Percentiles rank a stretch among this genome's conserved stretches.
phyloP scores from a whole-genome alignment of 2,888 invertebrate genomes.

The Calephelis perditalis region DNA sequence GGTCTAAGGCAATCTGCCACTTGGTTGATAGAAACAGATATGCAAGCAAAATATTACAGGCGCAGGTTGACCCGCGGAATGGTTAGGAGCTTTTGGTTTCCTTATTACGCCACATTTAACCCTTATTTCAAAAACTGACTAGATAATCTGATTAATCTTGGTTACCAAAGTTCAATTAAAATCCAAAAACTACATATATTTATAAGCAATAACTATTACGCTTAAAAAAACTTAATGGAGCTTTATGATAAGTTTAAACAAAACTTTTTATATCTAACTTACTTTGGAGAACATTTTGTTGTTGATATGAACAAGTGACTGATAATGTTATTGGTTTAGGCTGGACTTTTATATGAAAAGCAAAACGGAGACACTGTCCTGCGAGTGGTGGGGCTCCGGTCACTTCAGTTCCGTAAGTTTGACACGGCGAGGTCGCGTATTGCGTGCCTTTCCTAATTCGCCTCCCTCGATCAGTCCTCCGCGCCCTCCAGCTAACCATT shows the following conservation, averaged over 20 bases:
- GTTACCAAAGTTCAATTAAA: no score
- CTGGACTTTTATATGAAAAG: slow-evolving; percentile 76
- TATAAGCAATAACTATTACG: no score
- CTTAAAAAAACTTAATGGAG: no score
- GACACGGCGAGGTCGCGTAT: slow-evolving; percentile 70
- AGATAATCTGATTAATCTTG: no score
- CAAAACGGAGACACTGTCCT: slow-evolving; percentile 67
- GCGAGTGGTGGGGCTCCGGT: slow-evolving; percentile 64
- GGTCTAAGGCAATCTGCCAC: no score
- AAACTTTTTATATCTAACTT: slow-evolving; percentile 38
- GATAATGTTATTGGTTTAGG: slow-evolving; percentile 67
- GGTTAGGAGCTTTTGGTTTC: no score
- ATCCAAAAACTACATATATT: no score
- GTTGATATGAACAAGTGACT: slow-evolving; percentile 72
- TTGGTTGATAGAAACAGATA: no score
- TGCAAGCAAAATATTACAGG: no score
- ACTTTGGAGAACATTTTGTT: slow-evolving; percentile 77
- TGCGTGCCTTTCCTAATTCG: slow-evolving; percentile 50
- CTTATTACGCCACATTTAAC: no score
- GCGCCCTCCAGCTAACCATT: slow-evolving; percentile 35
- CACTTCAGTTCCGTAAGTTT: slow-evolving; percentile 75
- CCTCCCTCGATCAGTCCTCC: slow-evolving; percentile 33
- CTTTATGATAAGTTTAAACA: neutral
- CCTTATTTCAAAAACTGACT: no score
- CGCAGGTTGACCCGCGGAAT: no score